Percentiles rank a stretch among this genome's conserved stretches.
Evolutionary conservation across 2,888 invertebrate species (phyloP).

Genomic region (Ischnura elegans): DNA sequence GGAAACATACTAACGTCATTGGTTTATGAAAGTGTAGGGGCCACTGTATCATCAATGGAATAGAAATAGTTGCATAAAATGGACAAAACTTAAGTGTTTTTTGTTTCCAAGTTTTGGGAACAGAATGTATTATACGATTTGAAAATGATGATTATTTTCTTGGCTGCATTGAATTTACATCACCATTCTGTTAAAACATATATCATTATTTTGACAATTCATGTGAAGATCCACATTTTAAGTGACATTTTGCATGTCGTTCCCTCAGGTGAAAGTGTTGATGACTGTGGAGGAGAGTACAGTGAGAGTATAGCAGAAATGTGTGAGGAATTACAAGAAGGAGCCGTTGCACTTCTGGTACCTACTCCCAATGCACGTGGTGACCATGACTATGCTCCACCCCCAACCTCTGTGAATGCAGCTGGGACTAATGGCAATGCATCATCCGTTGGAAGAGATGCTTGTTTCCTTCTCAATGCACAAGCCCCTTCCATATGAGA

Average conservation of each 20-base stretch:
- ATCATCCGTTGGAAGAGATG: conserved; percentile 39
- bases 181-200: too few species aligned
- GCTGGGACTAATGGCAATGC: conserved; percentile 94
- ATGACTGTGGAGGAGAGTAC: conserved; percentile 98
- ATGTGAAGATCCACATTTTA: background rate
- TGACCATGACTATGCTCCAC: conserved; percentile 77
- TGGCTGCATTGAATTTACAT: too few species aligned
- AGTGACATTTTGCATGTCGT: background rate
- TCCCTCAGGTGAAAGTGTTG: conserved; percentile 91
- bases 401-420: conserved; percentile 74
- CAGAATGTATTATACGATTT: too few species aligned
- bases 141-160: too few species aligned
- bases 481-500: conserved; percentile 90
- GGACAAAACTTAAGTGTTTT: too few species aligned
- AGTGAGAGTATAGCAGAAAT: conserved; percentile 98
- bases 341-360: conserved; percentile 92
- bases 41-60: too few species aligned
- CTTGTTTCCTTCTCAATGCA: conserved; percentile 94
- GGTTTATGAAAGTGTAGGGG: too few species aligned
- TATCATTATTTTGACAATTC: background rate
- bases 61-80: too few species aligned
- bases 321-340: conserved; percentile 98
- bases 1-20: too few species aligned
- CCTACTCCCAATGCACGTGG: conserved; percentile 97
- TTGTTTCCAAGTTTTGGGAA: too few species aligned